Conservation (phyloP, 2,797 vertebrate genomes). For the Phataginus tricuspis region DNA sequence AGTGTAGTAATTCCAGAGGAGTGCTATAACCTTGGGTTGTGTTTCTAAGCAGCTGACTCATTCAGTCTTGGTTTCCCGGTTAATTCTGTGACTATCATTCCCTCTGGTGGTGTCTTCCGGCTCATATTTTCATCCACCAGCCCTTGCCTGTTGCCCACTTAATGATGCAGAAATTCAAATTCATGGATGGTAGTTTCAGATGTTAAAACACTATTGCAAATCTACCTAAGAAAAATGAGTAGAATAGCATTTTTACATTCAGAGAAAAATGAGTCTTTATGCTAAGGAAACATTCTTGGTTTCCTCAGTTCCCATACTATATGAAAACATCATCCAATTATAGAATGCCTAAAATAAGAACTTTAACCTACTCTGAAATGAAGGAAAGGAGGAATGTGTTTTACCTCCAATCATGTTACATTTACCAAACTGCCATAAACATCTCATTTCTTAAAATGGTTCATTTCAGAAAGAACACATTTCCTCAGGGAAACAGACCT, state of each 20-base stretch:
- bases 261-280: constrained; percentile 64
- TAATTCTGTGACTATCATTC: constrained; percentile 72
- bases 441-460: not conserved
- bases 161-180: constrained; percentile 81
- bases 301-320: constrained; percentile 40
- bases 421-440: not conserved
- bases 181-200: constrained; percentile 71
- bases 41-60: constrained; percentile 20
- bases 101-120: constrained; percentile 76
- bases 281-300: constrained; percentile 65
- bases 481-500: not conserved
- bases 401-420: constrained; percentile 50
- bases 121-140: constrained; percentile 78
- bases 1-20: constrained; percentile 9
- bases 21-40: constrained; percentile 48
- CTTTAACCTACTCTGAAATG: constrained; percentile 51
- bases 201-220: constrained; percentile 79
- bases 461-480: constrained; percentile 33
- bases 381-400: constrained; percentile 45
- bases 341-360: constrained; percentile 64
- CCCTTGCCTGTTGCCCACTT: constrained; percentile 71
- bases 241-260: constrained; percentile 69
- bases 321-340: constrained; percentile 59
- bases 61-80: constrained; percentile 63
- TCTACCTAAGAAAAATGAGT: constrained; percentile 80